Evolutionary conservation across 2,797 vertebrate species (phyloP).

Genomic region (Cetoscarus ocellatus): DNA sequence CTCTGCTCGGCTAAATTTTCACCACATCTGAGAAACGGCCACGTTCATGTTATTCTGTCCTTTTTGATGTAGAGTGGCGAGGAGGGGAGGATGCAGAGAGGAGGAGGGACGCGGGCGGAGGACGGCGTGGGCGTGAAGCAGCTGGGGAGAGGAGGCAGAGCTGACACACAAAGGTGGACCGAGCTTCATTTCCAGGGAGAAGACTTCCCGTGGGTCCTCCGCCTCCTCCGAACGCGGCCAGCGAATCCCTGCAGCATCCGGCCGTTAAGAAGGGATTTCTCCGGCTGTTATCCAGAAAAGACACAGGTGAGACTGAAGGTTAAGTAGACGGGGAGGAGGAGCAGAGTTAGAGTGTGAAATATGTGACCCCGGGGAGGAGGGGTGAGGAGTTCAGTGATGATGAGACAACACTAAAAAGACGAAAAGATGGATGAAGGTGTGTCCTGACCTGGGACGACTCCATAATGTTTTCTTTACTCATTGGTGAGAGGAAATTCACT

Average conservation of each 20-base stretch:
- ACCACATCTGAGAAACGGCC: slow-evolving; percentile 51
- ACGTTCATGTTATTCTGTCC: slow-evolving; percentile 17
- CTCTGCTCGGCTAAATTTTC: slow-evolving; percentile 44
- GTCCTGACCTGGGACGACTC: too few species aligned
- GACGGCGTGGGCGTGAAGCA: slow-evolving; percentile 74
- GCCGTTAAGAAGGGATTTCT: slow-evolving; percentile 46
- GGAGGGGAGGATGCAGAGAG: slow-evolving; percentile 25
- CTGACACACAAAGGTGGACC: slow-evolving; percentile 74
- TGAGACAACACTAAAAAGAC: neutral
- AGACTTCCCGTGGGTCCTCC: slow-evolving; percentile 48
- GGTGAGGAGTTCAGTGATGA: neutral
- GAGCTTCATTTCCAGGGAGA: slow-evolving; percentile 66
- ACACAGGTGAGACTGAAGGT: slow-evolving; percentile 67
- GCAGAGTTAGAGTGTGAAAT: slow-evolving; percentile 37
- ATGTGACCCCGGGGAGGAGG: slow-evolving; percentile 33
- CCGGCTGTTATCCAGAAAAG: slow-evolving; percentile 43
- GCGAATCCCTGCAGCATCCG: slow-evolving; percentile 42
- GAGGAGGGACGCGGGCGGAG: slow-evolving; percentile 59
- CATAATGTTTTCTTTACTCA: too few species aligned
- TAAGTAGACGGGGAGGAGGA: slow-evolving; percentile 65
- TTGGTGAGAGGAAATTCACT: too few species aligned
- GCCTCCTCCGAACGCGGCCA: slow-evolving; percentile 47
- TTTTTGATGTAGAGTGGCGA: slow-evolving; percentile 55
- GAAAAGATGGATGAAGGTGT: too few species aligned
- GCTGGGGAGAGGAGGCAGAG: slow-evolving; percentile 65